Percentiles rank a stretch among this genome's conserved stretches.
Conservation (phyloP, 2,113 vertebrate genomes). For the Nansenia antarctica region DNA sequence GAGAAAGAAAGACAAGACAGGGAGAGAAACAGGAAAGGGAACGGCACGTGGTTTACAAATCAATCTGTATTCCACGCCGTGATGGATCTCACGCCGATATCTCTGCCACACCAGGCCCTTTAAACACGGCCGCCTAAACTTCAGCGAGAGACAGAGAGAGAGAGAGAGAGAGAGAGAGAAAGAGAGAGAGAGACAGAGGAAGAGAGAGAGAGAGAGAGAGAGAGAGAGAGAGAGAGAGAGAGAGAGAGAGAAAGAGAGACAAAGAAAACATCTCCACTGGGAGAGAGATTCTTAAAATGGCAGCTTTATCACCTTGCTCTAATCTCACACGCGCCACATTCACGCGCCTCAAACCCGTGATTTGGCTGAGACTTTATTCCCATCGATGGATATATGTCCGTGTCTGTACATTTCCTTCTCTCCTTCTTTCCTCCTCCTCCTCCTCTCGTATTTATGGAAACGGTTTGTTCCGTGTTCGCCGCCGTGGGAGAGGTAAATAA, state of each 20-base stretch:
- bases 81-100: slow-evolving; percentile 41
- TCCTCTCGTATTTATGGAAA: slow-evolving; percentile 86
- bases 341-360: slow-evolving; percentile 70
- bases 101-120: slow-evolving; percentile 31
- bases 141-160: slow-evolving; percentile 43
- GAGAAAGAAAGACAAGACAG: neutral
- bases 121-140: slow-evolving; percentile 42
- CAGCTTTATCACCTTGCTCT: slow-evolving; percentile 50
- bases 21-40: neutral
- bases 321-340: slow-evolving; percentile 32
- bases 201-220: too few species aligned
- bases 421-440: slow-evolving; percentile 53
- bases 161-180: too few species aligned
- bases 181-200: too few species aligned
- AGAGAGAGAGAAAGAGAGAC: too few species aligned
- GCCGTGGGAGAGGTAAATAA: slow-evolving; percentile 90
- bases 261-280: too few species aligned
- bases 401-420: slow-evolving; percentile 75
- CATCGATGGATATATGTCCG: slow-evolving; percentile 83
- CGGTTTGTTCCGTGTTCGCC: slow-evolving; percentile 79
- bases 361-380: slow-evolving; percentile 86
- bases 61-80: slow-evolving; percentile 51
- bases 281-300: slow-evolving; percentile 40
- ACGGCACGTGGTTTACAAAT: slow-evolving; percentile 44
- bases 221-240: too few species aligned